Base-by-base conservation (phyloP, 2,113 vertebrate species). In the Accipiter cooperii region DNA sequence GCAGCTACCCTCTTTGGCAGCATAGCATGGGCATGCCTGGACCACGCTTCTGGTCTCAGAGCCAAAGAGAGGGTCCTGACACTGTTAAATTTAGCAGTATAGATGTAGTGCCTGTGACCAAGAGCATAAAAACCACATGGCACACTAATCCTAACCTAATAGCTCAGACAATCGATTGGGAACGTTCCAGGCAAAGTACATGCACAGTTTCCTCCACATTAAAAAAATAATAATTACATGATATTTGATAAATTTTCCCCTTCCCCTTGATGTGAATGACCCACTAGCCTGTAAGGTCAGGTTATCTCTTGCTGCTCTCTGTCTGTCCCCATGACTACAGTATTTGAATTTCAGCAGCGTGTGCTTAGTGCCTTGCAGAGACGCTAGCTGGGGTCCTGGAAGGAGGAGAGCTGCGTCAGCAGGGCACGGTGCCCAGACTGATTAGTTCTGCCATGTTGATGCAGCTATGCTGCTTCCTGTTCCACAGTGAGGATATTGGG, bases 361-460 rank as follows among this genome's bases (percentile, higher is more conserved):
- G 91, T 79, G 71, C 81, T 95, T 74, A 86, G 82, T 93, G 87
- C 84, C 93, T 94, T 54, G 58, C 96, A 52, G 95, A 94, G 93
- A 88, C 85, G 71, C 58, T 91, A 74, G 78, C 92, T 77, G 92
- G 89, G 89, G 93, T 95, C 78, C 90, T 96, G 96, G 90, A 93
- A 95, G 70, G 34, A 83, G 70, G 74, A 94, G 88, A 90, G 96
- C 96, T 95, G 93, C 10, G 7, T 97, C 96, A 96, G 92, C 95
- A 96, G 87, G 96, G 96, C 96, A 93, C 3, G 0, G 28, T 93
- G 96, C 96, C 96, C 96, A 93, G 93, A 76, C 87, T 95, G 87
- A 93, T 96, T 96, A 95, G 85, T 95, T 96, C 96, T 96, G 96
- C 96, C 96, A 90, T 95, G 96, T 70, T 85, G 92, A 76, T 94